Evolutionary conservation across 2,888 invertebrate species (phyloP).

Genomic region (Hirtodrosophila histrioides): DNA sequence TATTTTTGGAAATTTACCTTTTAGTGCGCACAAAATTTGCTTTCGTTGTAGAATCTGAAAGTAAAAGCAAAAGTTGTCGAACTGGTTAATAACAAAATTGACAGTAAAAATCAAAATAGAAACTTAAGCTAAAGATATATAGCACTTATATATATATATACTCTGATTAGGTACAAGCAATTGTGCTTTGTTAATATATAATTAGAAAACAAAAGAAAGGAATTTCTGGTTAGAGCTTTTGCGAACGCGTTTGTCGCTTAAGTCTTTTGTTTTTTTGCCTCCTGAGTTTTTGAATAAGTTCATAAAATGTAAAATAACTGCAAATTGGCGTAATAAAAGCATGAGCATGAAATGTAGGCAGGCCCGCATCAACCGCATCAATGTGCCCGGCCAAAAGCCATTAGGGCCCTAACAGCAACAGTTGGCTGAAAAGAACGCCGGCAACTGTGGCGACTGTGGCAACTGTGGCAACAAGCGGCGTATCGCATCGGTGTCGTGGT

Average conservation of each 20-base stretch:
- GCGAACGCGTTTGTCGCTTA: constrained; percentile 51
- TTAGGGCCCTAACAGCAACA: no score
- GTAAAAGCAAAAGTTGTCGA: constrained; percentile 55
- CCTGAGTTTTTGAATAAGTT: constrained; percentile 36
- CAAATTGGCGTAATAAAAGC: constrained; percentile 61
- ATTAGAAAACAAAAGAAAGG: no score
- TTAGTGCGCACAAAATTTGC: constrained; percentile 46
- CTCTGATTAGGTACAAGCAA: no score
- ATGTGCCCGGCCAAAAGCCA: constrained; percentile 7
- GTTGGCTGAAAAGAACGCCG: not conserved
- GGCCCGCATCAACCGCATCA: constrained; percentile 54
- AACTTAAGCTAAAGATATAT: constrained; percentile 1
- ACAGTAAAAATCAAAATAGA: not conserved
- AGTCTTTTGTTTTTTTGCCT: constrained; percentile 46
- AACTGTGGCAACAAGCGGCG: constrained; percentile 16
- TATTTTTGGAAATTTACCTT: constrained; percentile 32
- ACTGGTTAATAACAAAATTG: constrained; percentile 27
- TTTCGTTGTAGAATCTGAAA: constrained; percentile 66
- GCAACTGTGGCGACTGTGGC: not conserved
- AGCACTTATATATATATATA: not conserved
- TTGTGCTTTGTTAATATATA: no score
- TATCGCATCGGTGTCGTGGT: constrained; percentile 55
- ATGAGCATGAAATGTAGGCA: constrained; percentile 52
- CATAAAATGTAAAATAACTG: constrained; percentile 43
- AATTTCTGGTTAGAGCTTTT: not conserved